Percentiles rank a stretch among this genome's conserved stretches.
phyloP scores from a whole-genome alignment of 2,888 invertebrate species.

The Malthinus seriepunctatus region DNA sequence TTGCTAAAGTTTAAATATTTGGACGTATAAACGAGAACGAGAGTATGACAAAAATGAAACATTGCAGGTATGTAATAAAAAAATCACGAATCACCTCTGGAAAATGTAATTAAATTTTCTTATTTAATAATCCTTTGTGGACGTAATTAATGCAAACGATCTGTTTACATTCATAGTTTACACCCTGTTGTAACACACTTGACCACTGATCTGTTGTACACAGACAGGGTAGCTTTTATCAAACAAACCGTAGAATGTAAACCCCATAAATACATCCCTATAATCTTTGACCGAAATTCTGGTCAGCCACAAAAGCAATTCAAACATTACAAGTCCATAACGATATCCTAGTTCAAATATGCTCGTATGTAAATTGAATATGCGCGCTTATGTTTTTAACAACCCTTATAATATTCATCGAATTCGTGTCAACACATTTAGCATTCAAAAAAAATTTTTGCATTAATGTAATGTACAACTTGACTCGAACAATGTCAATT shows the following conservation, averaged over 20 bases:
- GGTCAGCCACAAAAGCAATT: conserved; percentile 40
- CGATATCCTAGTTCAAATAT: conserved; percentile 41
- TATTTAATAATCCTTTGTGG: too few relatives aligned
- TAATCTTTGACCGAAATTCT: conserved; percentile 49
- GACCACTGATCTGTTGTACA: conserved; percentile 10
- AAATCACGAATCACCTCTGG: too few relatives aligned
- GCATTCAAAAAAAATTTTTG: conserved; percentile 40
- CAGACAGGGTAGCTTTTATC: conserved; percentile 35
- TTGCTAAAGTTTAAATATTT: too few relatives aligned
- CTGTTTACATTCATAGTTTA: background rate
- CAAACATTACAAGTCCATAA: conserved; percentile 37
- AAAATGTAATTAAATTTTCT: too few relatives aligned
- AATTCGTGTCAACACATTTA: conserved; percentile 42
- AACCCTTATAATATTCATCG: conserved; percentile 36
- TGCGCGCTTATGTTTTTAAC: conserved; percentile 14
- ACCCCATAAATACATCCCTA: conserved; percentile 46
- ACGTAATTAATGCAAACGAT: too few relatives aligned
- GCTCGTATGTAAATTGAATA: conserved; percentile 26
- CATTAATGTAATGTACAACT: conserved; percentile 33
- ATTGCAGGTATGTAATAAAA: too few relatives aligned
- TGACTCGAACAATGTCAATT: conserved; percentile 43
- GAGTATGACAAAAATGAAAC: too few relatives aligned
- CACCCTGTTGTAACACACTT: conserved; percentile 14
- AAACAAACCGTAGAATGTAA: conserved; percentile 42
- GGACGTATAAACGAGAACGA: too few relatives aligned